Percentiles rank a stretch among this genome's conserved stretches.
These are phyloP conservation scores for Hirtodrosophila duncani DNA, from an alignment of 2,888 invertebrate genomes.

Conservation along the genomic window DNA sequence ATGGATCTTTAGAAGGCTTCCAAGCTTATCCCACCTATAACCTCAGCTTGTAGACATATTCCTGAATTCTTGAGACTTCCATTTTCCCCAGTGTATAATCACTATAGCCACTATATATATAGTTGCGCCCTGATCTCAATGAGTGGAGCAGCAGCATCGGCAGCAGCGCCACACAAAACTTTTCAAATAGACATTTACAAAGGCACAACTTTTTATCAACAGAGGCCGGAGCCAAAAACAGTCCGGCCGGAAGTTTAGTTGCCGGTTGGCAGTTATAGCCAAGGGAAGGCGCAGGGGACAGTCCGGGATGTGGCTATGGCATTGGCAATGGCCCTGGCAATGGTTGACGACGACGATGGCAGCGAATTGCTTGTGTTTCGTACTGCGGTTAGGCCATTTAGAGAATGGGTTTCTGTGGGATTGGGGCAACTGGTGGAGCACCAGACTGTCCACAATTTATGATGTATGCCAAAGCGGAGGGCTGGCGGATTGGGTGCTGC, in stretches of 20 bases:
- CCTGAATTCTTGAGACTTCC: too few relatives aligned
- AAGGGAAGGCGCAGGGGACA: neutral
- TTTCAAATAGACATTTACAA: constrained; percentile 73
- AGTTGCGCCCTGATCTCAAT: constrained; percentile 30
- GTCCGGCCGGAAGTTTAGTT: constrained; percentile 69
- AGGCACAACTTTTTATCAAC: constrained; percentile 57
- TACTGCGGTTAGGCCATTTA: constrained; percentile 52
- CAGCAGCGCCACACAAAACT: constrained; percentile 50
- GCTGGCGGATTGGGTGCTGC: too few relatives aligned
- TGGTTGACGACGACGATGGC: neutral
- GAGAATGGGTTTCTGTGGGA: constrained; percentile 15
- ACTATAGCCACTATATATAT: too few relatives aligned
- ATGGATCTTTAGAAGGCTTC: too few relatives aligned
- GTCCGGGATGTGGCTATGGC: neutral
- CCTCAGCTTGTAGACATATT: too few relatives aligned
- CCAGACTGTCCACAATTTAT: constrained; percentile 67
- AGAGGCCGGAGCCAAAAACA: constrained; percentile 7
- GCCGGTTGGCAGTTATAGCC: constrained; percentile 43
- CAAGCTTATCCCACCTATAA: too few relatives aligned
- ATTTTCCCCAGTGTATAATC: too few relatives aligned
- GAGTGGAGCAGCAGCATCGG: too few relatives aligned
- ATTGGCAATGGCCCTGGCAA: too few relatives aligned
- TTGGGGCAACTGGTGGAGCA: constrained; percentile 2
- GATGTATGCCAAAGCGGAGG: constrained; percentile 47
- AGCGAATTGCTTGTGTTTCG: constrained; percentile 43